Evolutionary conservation across 2,113 vertebrate genomes (phyloP).

Genomic region (Alces alces): DNA sequence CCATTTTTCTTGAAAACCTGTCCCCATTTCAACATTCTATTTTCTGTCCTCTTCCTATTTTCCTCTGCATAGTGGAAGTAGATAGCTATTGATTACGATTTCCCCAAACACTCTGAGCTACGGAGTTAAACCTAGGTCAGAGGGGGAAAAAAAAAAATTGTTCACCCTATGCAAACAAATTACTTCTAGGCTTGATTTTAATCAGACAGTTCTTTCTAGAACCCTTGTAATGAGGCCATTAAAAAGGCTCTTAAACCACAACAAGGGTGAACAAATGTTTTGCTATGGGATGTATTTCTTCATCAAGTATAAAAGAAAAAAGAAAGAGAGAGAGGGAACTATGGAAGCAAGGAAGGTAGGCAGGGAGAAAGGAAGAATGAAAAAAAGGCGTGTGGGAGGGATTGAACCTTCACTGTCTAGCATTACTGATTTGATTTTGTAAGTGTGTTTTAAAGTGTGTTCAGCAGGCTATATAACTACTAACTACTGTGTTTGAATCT

Average conservation of each 20-base stretch:
- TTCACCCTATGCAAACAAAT: conserved; percentile 9
- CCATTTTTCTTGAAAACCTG: not conserved
- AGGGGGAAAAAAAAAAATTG: not conserved
- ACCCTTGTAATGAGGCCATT: not conserved
- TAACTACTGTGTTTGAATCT: not conserved
- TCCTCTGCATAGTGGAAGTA: not conserved
- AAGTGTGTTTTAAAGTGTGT: not conserved
- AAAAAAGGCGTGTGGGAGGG: not conserved
- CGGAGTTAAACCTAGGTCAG: not conserved
- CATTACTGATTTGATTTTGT: not conserved
- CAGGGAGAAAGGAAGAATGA: not conserved
- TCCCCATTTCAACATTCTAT: not conserved
- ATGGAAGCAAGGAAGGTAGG: not conserved
- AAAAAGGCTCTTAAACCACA: not conserved
- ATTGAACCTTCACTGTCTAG: not conserved
- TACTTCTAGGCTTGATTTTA: conserved; percentile 22
- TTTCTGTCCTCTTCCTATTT: not conserved
- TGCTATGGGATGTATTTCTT: not conserved
- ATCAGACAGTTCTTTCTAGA: conserved; percentile 1
- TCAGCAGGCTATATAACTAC: not conserved
- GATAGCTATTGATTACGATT: not conserved
- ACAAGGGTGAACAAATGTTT: not conserved
- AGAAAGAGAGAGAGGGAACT: not conserved
- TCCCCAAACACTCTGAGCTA: not conserved
- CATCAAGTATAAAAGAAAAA: not conserved